A percentile compares a stretch with the other conserved stretches of the same genome.
Conservation (phyloP, 2,113 vertebrate species). For the Diphyllodes magnificus region DNA sequence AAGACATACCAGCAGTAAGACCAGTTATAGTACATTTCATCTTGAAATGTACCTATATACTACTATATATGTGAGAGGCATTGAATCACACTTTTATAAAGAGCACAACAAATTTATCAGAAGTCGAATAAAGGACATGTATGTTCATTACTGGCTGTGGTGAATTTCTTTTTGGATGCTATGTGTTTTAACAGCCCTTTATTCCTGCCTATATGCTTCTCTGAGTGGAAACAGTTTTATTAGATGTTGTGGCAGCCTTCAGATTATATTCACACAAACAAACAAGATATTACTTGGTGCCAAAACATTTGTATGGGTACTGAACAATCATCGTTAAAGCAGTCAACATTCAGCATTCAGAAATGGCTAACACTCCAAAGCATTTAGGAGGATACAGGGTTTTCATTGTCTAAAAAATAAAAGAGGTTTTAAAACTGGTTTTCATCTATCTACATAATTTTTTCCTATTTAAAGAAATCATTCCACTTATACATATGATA, state of each 20-base stretch:
- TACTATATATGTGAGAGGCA: not conserved
- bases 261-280: not conserved
- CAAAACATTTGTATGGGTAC: not conserved
- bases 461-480: not conserved
- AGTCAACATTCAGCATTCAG: not conserved
- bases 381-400: not conserved
- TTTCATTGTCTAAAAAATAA: not conserved
- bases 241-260: not conserved
- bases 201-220: not conserved
- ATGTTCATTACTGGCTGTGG: not conserved
- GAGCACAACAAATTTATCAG: not conserved
- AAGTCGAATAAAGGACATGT: not conserved
- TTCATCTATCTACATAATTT: not conserved
- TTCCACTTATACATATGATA: not conserved
- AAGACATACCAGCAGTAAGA: not conserved
- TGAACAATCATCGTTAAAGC: not conserved
- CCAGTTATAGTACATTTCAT: not conserved
- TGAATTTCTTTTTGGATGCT: not conserved
- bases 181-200: not conserved
- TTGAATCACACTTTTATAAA: not conserved
- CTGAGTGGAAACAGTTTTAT: not conserved
- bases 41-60: not conserved
- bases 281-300: not conserved
- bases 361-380: not conserved
- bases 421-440: not conserved